Percentiles rank a stretch among this genome's conserved stretches.
These are phyloP conservation scores for Probosciger aterrimus DNA, from an alignment of 2,113 vertebrate species.

Conservation along the genomic window DNA sequence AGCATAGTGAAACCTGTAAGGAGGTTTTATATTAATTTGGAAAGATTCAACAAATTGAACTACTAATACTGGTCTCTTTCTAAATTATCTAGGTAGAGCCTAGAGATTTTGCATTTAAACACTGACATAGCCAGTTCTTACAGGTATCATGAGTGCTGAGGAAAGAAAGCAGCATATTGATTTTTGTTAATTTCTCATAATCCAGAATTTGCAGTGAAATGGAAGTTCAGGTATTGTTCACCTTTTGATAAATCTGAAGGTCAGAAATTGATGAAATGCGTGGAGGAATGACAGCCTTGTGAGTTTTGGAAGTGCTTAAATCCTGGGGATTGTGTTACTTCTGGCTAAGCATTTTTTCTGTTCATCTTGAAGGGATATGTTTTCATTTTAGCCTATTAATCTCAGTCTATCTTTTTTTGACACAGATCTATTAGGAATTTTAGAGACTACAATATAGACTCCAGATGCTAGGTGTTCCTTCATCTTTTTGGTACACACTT, in stretches of 20 bases:
- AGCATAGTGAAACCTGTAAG: background rate
- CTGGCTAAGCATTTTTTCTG: conserved; percentile 11
- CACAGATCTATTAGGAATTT: conserved; percentile 66
- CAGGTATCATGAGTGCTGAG: background rate
- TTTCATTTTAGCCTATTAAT: conserved; percentile 60
- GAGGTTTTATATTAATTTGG: background rate
- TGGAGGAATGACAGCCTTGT: background rate
- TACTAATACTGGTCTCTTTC: background rate
- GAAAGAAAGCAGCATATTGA: background rate
- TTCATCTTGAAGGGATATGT: conserved; percentile 11
- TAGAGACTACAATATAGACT: conserved; percentile 64
- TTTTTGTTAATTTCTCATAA: background rate
- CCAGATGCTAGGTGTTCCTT: conserved; percentile 66
- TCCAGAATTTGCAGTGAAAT: conserved; percentile 19
- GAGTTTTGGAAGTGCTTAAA: conserved; percentile 32
- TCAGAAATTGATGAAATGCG: background rate
- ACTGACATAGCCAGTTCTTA: background rate
- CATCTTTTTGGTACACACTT: conserved; percentile 63
- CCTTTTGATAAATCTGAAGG: conserved; percentile 14
- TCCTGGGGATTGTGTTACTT: conserved; percentile 22
- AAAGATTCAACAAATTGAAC: background rate
- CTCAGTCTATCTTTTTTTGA: conserved; percentile 54
- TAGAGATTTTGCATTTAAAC: background rate
- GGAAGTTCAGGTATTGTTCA: conserved; percentile 15
- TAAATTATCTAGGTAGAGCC: background rate